phyloP scores from a whole-genome alignment of 92 coral and sea anemone species.

The Porites cylindrica region DNA sequence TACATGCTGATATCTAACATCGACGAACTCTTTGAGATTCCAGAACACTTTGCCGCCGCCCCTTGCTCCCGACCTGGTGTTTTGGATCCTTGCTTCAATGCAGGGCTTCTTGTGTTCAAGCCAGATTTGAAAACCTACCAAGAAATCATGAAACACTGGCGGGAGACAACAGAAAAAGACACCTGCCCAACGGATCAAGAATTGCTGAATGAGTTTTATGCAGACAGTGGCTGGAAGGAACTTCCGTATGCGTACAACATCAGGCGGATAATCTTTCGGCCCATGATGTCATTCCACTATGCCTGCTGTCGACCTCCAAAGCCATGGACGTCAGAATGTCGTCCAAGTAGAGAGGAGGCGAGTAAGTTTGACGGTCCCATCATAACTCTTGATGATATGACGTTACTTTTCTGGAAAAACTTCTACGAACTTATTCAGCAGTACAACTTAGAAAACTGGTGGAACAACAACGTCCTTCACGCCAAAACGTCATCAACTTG shows the following conservation, averaged over 20 bases:
- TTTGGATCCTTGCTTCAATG: constrained; percentile 79
- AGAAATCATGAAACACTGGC: constrained; percentile 49
- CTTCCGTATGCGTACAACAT: constrained; percentile 74
- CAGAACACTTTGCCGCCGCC: constrained; percentile 72
- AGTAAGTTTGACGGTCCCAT: constrained; percentile 58
- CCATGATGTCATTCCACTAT: constrained; percentile 77
- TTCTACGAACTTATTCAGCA: constrained; percentile 62
- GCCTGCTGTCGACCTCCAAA: constrained; percentile 66
- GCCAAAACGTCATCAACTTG: no score
- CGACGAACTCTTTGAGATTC: constrained; percentile 70
- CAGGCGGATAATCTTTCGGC: constrained; percentile 60
- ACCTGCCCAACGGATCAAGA: constrained; percentile 59
- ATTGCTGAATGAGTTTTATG: constrained; percentile 1
- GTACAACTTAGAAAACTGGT: constrained; percentile 6
- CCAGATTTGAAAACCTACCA: constrained; percentile 36
- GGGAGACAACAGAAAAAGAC: constrained; percentile 28
- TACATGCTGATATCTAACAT: constrained; percentile 39
- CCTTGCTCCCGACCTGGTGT: constrained; percentile 75
- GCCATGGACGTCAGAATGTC: constrained; percentile 72
- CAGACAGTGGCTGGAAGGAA: constrained; percentile 72
- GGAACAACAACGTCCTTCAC: neutral
- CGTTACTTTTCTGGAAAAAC: constrained; percentile 15
- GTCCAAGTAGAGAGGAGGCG: constrained; percentile 76
- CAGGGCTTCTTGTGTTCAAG: constrained; percentile 67
- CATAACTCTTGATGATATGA: constrained; percentile 53